These are phyloP conservation scores for Sesia apiformis DNA, from an alignment of 2,888 invertebrate species.

Conservation along the genomic window DNA sequence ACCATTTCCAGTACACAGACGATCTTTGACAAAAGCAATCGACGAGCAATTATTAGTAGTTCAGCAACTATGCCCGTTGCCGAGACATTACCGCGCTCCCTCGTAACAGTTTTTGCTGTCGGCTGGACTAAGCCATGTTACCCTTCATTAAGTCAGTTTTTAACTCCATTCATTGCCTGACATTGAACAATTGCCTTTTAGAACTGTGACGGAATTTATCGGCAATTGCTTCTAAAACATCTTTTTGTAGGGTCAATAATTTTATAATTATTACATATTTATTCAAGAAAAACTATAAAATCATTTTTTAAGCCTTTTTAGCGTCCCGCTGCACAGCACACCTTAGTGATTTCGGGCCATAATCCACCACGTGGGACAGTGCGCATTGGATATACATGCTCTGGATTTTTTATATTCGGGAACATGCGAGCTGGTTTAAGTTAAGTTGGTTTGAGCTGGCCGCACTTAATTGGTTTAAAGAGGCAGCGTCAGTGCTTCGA, in stretches of 20 bases:
- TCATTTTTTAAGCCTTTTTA: no score
- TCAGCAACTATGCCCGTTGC: conserved; percentile 25
- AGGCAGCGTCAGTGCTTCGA: no score
- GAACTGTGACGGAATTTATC: conserved; percentile 11
- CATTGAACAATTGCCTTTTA: conserved; percentile 15
- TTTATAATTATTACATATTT: no score
- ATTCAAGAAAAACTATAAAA: no score
- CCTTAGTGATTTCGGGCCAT: no score
- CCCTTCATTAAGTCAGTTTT: conserved; percentile 34
- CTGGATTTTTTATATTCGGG: no score
- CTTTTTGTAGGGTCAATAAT: conserved; percentile 1
- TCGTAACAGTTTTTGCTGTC: conserved; percentile 38
- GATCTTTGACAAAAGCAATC: conserved; percentile 18
- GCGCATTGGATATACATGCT: no score
- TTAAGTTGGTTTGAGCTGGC: no score
- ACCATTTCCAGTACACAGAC: conserved; percentile 2
- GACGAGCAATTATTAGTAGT: conserved; percentile 33
- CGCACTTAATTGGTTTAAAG: no score
- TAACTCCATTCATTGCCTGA: conserved; percentile 14
- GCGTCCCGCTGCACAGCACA: no score
- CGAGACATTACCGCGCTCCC: conserved; percentile 29
- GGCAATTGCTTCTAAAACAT: conserved; percentile 5
- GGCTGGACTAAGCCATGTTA: conserved; percentile 35
- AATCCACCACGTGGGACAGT: no score
- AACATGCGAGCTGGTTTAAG: no score